phyloP scores from a whole-genome alignment of 2,797 vertebrate genomes.

The Myotis pilosus region DNA sequence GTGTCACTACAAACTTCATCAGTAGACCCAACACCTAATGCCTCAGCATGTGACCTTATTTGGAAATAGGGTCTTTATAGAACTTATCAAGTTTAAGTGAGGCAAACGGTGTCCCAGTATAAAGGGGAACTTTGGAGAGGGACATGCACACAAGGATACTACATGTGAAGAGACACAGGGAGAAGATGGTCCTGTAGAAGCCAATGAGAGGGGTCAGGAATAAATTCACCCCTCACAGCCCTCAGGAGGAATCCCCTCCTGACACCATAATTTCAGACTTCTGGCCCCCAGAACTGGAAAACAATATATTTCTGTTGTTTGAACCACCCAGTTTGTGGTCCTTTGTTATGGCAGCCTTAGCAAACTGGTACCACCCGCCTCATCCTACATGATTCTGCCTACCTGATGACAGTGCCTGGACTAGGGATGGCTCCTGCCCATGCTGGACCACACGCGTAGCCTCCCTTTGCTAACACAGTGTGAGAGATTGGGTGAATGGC shows the following conservation, averaged over 20 bases:
- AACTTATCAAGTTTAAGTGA: neutral
- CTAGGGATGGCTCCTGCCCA: rapidly evolving
- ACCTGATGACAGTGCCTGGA: neutral
- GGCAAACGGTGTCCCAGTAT: rapidly evolving
- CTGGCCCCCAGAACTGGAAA: rapidly evolving
- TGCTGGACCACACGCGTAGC: rapidly evolving
- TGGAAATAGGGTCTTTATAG: neutral
- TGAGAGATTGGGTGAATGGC: neutral
- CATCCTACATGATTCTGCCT: neutral
- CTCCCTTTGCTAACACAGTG: neutral
- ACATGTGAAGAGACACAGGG: neutral
- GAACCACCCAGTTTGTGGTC: neutral
- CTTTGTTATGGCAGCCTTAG: neutral
- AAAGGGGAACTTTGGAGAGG: neutral
- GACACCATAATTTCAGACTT: neutral
- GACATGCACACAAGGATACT: neutral
- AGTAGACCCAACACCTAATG: neutral
- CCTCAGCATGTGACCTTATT: neutral
- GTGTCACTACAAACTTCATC: neutral
- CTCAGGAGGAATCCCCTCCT: neutral
- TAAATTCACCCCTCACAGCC: rapidly evolving
- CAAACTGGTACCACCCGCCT: neutral
- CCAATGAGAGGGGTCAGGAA: neutral
- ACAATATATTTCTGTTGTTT: neutral
- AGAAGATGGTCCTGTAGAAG: neutral